Base-by-base conservation (phyloP, 37 sponge, comb jelly and placozoan genomes). In the Geodia barretti region DNA sequence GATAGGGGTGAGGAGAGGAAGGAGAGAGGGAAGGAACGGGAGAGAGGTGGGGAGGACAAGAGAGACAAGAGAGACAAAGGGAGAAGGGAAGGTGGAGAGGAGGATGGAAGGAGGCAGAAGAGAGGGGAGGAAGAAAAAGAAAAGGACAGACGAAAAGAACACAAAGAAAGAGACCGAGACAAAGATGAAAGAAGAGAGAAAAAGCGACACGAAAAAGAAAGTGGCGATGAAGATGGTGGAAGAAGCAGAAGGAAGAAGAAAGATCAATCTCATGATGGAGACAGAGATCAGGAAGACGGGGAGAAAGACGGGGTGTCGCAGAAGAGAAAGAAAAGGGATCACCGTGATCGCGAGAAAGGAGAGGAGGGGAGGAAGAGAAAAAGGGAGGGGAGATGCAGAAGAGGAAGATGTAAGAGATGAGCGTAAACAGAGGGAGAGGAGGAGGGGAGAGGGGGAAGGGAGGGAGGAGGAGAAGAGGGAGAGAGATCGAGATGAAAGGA, bases 61-160 rank as follows among this genome's bases (percentile, higher is more conserved):
- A 35, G 42, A 35, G 33, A 61, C 21, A 62, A 11, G 66, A 33
- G 64, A 37, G 60, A 61, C 19, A 21, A 54, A 2, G 30, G 34
- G 47, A 62, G 34, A 26, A 72, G 21, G 64, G 83, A 82, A 28
- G 72, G 65, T 71, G 63, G 47, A 5, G 47, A 73, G 0, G 66
- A 41, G 74, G 54, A 21, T 11, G 29, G 72, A 42, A 75, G 66
- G 71, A 30, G 38, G 8, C 39, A 60, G 9, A 70, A 31, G 47
- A 32, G 70, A 32, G 54, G 7, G 47, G 58, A 2, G 28, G 80
- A 39, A 7, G 58, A 54, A 70, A 21, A 43, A n/a, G 2, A 43
- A 72, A 43, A 63, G 64, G 64, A 39, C 39, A 30, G 40, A 33
- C 34, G 38, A 35, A 23, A 41, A 36, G 41, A 35, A 58, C 26